Evolutionary conservation across 2,888 invertebrate species (phyloP), one percentile per base, ranked within the genome.

Genomic region (Drosophila prolongata): DNA sequence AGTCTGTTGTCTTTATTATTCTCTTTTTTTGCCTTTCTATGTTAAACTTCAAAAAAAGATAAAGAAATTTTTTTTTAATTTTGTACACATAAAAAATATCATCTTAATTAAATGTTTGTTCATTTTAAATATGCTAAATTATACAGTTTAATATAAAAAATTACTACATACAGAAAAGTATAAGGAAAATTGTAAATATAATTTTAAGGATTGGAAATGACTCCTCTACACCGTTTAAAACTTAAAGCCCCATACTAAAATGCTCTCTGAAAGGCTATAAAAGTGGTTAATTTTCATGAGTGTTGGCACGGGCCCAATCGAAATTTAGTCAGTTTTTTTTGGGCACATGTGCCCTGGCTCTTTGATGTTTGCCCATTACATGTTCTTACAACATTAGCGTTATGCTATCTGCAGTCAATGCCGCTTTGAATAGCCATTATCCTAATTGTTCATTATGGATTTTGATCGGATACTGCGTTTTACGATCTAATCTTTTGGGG

Each of bases 361-460:
- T 8, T 35, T 35, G 42, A 42, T 50, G 35, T 47, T 64, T 19
- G 19, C 42, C 65, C 64, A 27, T 62, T 65, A 62, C 49, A 47
- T 80, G 60, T 54, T 68, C 70, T 70, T 67, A 70, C 58, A 55
- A 69, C 56, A 56, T 67, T 57, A 57, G 55, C 56, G 42, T 46
- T 52, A 14, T 52, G 52, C 50, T 72, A 75, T 85, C 69, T 76
- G 80, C 62, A 72, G 70, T 61, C 72, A 81, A 87, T 70, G 72
- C 67, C 57, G 50, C 40, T 71, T 76, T 73, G 55, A 70, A 68
- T 61, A 67, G 46, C 61, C 61, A 65, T 73, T 85, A 82, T 87
- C 77, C 80, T 85, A 82, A 80, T 69, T 71, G 75, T 70, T 85
- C 79, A 71, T 83, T 61, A 61, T 66, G 59, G 75, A 75, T 67